Percentiles rank a stretch among this genome's conserved stretches.
These are phyloP conservation scores for Aegotheles bennettii DNA, from an alignment of 2,113 vertebrate genomes.

Conservation along the genomic window DNA sequence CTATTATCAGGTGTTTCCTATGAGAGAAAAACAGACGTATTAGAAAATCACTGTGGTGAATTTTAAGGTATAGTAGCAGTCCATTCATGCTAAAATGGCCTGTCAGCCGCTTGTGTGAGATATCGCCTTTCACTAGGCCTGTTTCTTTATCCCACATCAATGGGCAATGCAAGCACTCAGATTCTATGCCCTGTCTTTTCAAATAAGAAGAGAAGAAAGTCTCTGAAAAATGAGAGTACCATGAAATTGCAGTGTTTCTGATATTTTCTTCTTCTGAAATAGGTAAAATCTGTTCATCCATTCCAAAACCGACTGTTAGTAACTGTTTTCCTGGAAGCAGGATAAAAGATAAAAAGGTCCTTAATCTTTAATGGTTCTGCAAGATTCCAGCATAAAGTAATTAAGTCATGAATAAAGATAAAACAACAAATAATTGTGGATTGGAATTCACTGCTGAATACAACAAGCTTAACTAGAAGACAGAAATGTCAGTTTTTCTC, in stretches of 20 bases:
- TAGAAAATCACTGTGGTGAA: not conserved
- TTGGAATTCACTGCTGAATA: not conserved
- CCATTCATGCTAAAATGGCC: not conserved
- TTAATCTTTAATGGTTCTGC: not conserved
- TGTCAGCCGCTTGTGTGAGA: not conserved
- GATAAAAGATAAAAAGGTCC: not conserved
- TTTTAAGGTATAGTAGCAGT: not conserved
- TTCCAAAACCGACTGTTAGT: not conserved
- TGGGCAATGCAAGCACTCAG: not conserved
- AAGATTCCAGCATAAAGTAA: not conserved
- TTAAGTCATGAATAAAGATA: not conserved
- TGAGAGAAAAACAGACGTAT: not conserved
- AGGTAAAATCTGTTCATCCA: not conserved
- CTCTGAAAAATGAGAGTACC: not conserved
- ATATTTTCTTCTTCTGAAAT: not conserved
- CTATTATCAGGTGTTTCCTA: not conserved
- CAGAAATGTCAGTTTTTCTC: not conserved
- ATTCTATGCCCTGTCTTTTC: not conserved
- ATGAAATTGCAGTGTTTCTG: not conserved
- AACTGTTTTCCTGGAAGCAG: not conserved
- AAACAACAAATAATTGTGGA: not conserved
- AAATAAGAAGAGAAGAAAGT: not conserved
- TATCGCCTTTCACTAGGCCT: not conserved
- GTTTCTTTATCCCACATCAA: not conserved
- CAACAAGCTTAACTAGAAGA: not conserved